Conservation (phyloP, 2,113 vertebrate genomes). For the Lasiurus cinereus region DNA sequence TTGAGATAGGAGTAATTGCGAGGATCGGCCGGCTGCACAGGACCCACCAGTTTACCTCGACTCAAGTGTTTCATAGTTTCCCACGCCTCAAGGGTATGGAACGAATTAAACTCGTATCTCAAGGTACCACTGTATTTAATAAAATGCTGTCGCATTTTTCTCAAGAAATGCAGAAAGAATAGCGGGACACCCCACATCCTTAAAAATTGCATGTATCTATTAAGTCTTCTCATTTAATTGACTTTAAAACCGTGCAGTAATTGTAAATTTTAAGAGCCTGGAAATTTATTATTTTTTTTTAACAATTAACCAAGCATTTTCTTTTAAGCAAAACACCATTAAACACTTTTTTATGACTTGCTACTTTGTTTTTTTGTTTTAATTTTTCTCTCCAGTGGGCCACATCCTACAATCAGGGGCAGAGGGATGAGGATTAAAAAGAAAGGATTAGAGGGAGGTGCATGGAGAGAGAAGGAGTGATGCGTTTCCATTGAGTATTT, state of each 20-base stretch:
- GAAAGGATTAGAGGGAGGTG: conserved; percentile 72
- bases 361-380: conserved; percentile 81
- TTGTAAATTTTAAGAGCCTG: conserved; percentile 73
- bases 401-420: conserved; percentile 70
- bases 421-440: conserved; percentile 73
- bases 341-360: conserved; percentile 77
- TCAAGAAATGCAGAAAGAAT: conserved; percentile 50
- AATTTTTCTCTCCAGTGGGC: conserved; percentile 83
- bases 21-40: too few relatives aligned
- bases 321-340: conserved; percentile 75
- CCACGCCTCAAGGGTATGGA: too few relatives aligned
- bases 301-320: conserved; percentile 70
- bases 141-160: conserved; percentile 39
- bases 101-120: too few relatives aligned
- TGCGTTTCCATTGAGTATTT: conserved; percentile 71
- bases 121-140: not conserved
- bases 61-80: too few relatives aligned
- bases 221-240: conserved; percentile 68
- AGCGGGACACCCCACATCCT: conserved; percentile 19
- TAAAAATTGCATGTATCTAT: conserved; percentile 56
- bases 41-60: too few relatives aligned
- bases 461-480: conserved; percentile 22
- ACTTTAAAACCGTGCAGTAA: conserved; percentile 66
- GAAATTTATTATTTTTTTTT: conserved; percentile 7
- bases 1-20: too few relatives aligned